phyloP scores from a whole-genome alignment of 2,888 invertebrate genomes.

The Petrolisthes manimaculis region DNA sequence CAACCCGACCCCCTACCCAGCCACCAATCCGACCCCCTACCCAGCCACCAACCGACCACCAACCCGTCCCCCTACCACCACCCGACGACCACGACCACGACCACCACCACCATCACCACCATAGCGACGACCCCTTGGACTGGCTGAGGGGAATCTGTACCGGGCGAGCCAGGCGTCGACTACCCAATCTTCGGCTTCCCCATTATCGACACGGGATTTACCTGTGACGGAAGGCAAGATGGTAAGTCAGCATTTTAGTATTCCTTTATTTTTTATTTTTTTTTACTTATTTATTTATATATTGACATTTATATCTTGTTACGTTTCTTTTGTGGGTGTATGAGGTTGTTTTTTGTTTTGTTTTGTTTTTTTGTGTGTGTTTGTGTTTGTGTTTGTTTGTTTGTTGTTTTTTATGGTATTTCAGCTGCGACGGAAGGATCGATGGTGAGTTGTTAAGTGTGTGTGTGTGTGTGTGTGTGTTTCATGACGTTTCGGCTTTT shows the following conservation, averaged over 20 bases:
- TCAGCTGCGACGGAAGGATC: no score
- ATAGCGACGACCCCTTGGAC: conserved; percentile 70
- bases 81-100: conserved; percentile 58
- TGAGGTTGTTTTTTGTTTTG: neutral
- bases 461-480: no score
- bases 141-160: conserved; percentile 76
- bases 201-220: conserved; percentile 76
- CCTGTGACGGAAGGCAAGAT: conserved; percentile 75
- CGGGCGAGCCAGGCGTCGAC: conserved; percentile 76
- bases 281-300: neutral
- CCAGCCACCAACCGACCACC: neutral
- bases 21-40: conserved; percentile 13
- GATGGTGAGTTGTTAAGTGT: no score
- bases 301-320: conserved; percentile 1
- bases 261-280: neutral
- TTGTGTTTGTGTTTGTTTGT: neutral
- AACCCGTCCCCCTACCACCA: no score
- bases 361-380: neutral
- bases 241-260: conserved; percentile 70
- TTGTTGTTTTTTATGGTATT: no score
- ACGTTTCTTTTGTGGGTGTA: neutral
- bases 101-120: conserved; percentile 66
- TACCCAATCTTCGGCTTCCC: conserved; percentile 75
- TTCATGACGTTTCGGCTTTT: no score
- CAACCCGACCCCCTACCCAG: conserved; percentile 3